These are phyloP conservation scores for Cydia splendana DNA, from an alignment of 1,140 invertebrate genomes.

Conservation along the genomic window DNA sequence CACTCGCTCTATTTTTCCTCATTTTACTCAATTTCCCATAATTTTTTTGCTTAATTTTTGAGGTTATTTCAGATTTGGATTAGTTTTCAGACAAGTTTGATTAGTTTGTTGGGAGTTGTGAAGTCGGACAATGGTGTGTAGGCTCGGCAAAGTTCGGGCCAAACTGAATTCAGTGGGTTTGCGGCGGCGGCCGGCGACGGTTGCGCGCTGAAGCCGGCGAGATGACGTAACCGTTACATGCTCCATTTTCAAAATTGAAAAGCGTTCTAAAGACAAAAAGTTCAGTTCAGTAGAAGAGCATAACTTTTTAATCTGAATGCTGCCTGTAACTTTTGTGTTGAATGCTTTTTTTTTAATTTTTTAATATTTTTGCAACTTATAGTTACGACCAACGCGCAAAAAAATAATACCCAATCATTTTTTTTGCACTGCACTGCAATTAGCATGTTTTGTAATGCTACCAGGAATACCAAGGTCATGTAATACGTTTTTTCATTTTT, in stretches of 20 bases:
- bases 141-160: constrained; percentile 56
- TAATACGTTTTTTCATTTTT: too few species aligned
- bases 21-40: constrained; percentile 32
- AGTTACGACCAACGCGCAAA: too few species aligned
- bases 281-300: neutral
- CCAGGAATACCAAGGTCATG: too few species aligned
- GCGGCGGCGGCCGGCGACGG: constrained; percentile 64
- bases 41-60: constrained; percentile 33
- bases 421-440: too few species aligned
- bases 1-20: constrained; percentile 10
- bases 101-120: constrained; percentile 33
- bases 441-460: too few species aligned
- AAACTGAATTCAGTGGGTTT: constrained; percentile 55
- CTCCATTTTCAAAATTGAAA: constrained; percentile 20
- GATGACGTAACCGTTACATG: constrained; percentile 16
- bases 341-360: too few species aligned
- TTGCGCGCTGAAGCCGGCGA: constrained; percentile 39
- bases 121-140: constrained; percentile 34
- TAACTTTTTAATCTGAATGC: neutral
- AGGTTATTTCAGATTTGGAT: constrained; percentile 13
- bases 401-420: too few species aligned
- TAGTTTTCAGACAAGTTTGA: constrained; percentile 34
- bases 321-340: neutral
- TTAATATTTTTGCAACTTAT: too few species aligned
- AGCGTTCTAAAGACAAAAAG: neutral